Evolutionary conservation across 2,888 invertebrate genomes (phyloP), one percentile per base, ranked within the genome.

Genomic region (Allacma fusca): DNA sequence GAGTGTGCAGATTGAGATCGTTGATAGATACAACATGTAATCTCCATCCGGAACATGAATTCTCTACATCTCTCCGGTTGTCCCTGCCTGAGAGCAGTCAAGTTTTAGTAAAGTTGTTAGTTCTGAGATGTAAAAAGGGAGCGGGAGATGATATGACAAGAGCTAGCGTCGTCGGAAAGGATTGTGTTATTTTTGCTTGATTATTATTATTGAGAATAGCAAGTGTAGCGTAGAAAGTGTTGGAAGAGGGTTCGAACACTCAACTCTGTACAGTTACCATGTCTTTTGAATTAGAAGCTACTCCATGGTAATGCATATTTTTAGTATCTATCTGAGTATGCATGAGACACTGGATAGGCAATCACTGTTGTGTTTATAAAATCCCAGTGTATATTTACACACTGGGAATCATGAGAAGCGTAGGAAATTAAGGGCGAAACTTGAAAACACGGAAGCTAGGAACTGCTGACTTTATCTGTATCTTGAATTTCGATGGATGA

Each of bases 1-100:
- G 34, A 26, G 28, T 29, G 26, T 65, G 67, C 59, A 59, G 50
- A 50, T 62, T 62, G 62, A 62, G 62, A 62, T 40, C 40, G n/a
- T 40, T 68, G 68, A 68, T 68, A 29, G 74, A 65, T 65, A 65
- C 73, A 64, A 19, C 19, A 28, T 75, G 78, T 79, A 79, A 78
- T 80, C 77, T 80, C 71, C 72, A 80, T 78, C 72, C 78, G 77
- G 78, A 78, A 77, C 77, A 76, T 65, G 80, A n/a, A 68, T 62
- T 70, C 68, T 2, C 2, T 16, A 34, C n/a, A 13, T 24, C 13
- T 34, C 21, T 59, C 26, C 62, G 28, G 21, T 62, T 21, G 44
- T 50, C 43, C 23, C 62, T 21, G 50, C n/a, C n/a, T n/a, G n/a
- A n/a, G n/a, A n/a, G n/a, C n/a, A n/a, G n/a, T n/a, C n/a, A n/a